A percentile compares a stretch with the other conserved stretches of the same genome.
phyloP scores from a whole-genome alignment of 2,113 vertebrate genomes.

The Petromus typicus region DNA sequence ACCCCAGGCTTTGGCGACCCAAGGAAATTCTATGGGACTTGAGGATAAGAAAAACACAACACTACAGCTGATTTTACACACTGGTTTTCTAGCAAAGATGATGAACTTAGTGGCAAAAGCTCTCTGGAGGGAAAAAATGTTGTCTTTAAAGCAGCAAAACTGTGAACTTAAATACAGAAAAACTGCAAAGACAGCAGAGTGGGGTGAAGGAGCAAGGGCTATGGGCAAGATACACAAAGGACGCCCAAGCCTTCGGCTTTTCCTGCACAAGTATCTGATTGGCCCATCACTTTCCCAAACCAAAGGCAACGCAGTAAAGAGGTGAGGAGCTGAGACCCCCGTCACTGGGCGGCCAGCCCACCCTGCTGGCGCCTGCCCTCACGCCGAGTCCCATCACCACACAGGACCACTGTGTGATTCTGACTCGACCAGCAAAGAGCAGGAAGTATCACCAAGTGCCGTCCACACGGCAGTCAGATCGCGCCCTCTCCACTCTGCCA shows the following conservation, averaged over 20 bases:
- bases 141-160: not conserved
- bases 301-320: not conserved
- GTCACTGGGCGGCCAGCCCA: not conserved
- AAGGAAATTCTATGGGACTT: not conserved
- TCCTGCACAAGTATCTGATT: not conserved
- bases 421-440: not conserved
- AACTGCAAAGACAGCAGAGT: not conserved
- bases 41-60: not conserved
- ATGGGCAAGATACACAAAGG: not conserved
- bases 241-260: not conserved
- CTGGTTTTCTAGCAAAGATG: too few species aligned
- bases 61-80: too few species aligned
- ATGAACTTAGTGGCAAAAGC: not conserved
- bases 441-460: not conserved
- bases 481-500: not conserved
- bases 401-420: not conserved
- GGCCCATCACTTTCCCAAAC: not conserved
- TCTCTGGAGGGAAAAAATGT: not conserved
- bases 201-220: not conserved
- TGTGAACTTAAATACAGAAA: not conserved
- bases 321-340: not conserved
- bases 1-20: not conserved
- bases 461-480: not conserved
- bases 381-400: not conserved
- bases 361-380: not conserved